These are phyloP conservation scores for Ammodramus savannarum DNA, from an alignment of 2,113 vertebrate species.

Conservation along the genomic window DNA sequence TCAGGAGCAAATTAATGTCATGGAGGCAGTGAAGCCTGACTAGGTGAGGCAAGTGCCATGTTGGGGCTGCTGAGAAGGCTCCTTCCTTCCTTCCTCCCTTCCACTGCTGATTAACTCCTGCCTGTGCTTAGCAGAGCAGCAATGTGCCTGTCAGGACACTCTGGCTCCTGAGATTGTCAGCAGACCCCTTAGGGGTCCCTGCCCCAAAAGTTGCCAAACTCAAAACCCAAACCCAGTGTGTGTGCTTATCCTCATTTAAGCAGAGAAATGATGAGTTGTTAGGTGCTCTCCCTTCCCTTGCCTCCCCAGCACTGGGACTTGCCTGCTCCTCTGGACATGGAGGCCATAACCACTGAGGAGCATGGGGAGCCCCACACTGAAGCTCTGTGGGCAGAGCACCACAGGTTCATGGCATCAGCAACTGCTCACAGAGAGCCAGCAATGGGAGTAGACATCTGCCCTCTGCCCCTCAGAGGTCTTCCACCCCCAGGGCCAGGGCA, in stretches of 20 bases:
- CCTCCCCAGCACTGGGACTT: background rate
- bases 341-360: background rate
- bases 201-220: background rate
- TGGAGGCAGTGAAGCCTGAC: background rate
- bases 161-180: background rate
- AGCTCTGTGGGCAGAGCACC: background rate
- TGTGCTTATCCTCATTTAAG: background rate
- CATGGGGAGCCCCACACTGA: background rate
- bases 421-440: background rate
- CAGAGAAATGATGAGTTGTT: background rate
- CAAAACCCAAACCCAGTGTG: background rate
- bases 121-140: background rate
- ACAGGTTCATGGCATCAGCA: background rate
- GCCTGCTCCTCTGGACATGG: background rate
- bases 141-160: background rate
- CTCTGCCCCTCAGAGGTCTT: background rate
- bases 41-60: background rate
- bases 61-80: background rate
- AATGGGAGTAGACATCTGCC: background rate
- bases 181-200: background rate
- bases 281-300: background rate
- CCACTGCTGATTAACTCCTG: background rate
- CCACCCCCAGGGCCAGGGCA: background rate
- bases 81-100: background rate
- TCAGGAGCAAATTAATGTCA: conserved; percentile 25